These are phyloP conservation scores for Adineta ricciae DNA, from an alignment of 2,888 invertebrate species.

Conservation along the genomic window DNA sequence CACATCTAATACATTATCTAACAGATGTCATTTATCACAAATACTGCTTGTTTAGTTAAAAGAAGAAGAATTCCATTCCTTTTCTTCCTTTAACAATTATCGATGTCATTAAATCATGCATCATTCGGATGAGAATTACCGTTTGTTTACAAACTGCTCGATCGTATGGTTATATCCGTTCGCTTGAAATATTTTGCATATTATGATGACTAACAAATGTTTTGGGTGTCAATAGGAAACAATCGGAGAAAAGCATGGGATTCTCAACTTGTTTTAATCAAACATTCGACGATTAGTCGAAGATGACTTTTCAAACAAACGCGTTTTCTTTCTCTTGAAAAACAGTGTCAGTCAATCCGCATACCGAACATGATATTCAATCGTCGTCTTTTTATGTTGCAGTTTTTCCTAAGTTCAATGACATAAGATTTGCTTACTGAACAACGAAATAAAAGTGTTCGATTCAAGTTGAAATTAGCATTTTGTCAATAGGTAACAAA, in stretches of 20 bases:
- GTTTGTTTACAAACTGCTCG: neutral
- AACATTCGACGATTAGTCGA: too few species aligned
- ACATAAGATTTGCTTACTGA: neutral
- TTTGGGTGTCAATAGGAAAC: too few species aligned
- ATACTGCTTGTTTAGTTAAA: too few species aligned
- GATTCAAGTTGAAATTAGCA: slow-evolving; percentile 8
- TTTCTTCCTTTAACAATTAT: neutral
- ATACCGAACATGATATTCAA: neutral
- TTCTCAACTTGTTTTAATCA: too few species aligned
- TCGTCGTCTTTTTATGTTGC: neutral
- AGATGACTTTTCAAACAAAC: too few species aligned
- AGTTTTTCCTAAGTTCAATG: neutral
- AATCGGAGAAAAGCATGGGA: too few species aligned
- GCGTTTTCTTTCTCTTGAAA: too few species aligned
- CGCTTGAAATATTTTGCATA: neutral
- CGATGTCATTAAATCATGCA: neutral
- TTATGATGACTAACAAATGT: neutral
- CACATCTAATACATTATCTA: too few species aligned
- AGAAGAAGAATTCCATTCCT: too few species aligned
- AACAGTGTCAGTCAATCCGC: too few species aligned
- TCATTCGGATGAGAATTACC: neutral
- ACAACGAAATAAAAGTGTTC: neutral
- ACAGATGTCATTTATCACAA: too few species aligned
- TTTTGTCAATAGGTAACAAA: slow-evolving; percentile 4
- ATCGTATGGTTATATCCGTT: neutral